Conservation (phyloP, 2,888 invertebrate genomes). For the Chrysopilus asiliformis region DNA sequence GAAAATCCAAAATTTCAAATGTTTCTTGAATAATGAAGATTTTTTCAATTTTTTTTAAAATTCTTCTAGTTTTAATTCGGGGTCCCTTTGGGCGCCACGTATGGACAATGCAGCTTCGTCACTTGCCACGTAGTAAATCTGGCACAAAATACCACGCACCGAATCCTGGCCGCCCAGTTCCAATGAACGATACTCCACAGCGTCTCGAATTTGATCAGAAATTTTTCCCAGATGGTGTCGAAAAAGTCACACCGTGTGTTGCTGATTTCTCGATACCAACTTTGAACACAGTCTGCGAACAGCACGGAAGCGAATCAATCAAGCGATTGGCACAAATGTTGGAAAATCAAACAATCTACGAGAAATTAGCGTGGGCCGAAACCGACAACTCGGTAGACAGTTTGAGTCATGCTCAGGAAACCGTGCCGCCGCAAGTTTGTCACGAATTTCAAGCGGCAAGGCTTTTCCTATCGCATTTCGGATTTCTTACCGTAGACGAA, state of each 20-base stretch:
- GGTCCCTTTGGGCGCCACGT: constrained; percentile 91
- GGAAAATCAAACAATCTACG: constrained; percentile 52
- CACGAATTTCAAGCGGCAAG: constrained; percentile 93
- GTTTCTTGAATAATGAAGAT: too few species aligned
- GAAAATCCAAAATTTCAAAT: too few species aligned
- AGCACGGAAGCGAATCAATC: constrained; percentile 39
- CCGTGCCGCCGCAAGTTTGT: constrained; percentile 64
- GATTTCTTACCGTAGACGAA: constrained; percentile 58
- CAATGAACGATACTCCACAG: constrained; percentile 52
- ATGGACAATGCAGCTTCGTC: constrained; percentile 83
- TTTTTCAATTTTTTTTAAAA: constrained; percentile 3
- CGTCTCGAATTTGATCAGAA: constrained; percentile 55
- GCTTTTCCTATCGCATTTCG: constrained; percentile 90
- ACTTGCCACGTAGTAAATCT: constrained; percentile 70
- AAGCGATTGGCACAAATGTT: constrained; percentile 57
- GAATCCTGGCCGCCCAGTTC: constrained; percentile 57
- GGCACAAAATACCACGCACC: constrained; percentile 45
- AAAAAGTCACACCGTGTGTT: constrained; percentile 64
- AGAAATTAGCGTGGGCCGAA: constrained; percentile 42
- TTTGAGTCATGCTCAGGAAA: constrained; percentile 50
- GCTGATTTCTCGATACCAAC: constrained; percentile 87
- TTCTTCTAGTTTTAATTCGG: constrained; percentile 60
- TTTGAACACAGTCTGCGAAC: constrained; percentile 56
- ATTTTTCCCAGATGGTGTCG: constrained; percentile 68
- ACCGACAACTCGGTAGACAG: constrained; percentile 33